Percentiles rank a stretch among this genome's conserved stretches.
Evolutionary conservation across 2,113 vertebrate genomes (phyloP).

Genomic region (Meleagris gallopavo): DNA sequence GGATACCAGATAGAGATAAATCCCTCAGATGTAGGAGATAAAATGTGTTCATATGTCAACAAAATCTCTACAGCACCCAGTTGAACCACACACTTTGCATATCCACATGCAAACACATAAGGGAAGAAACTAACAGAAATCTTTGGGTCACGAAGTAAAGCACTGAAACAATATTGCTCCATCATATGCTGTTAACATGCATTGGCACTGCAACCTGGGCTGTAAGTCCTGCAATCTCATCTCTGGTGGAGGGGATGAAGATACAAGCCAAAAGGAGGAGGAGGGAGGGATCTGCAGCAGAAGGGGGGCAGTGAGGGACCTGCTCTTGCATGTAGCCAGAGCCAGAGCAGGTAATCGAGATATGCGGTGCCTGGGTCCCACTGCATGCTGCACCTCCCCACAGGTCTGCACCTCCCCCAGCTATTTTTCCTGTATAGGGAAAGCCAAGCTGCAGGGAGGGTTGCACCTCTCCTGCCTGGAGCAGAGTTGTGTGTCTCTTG

Average conservation of each 20-base stretch:
- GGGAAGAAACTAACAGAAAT: not conserved
- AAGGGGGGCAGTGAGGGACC: not conserved
- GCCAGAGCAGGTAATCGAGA: no score
- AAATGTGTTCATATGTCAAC: not conserved
- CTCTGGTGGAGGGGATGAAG: not conserved
- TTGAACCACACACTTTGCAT: not conserved
- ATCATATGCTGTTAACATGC: not conserved
- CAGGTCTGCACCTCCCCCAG: not conserved
- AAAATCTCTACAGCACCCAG: not conserved
- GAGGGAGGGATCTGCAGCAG: not conserved
- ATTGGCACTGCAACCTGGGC: not conserved
- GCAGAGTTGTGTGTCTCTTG: not conserved
- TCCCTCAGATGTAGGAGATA: not conserved
- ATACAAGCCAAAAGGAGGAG: not conserved
- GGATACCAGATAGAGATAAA: not conserved
- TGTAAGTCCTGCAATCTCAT: not conserved
- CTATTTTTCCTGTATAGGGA: not conserved
- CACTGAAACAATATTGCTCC: not conserved
- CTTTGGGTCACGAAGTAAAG: not conserved
- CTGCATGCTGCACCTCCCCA: not conserved
- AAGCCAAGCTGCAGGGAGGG: accelerated
- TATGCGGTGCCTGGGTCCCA: not conserved
- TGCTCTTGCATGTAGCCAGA: not conserved
- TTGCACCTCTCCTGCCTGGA: accelerated
- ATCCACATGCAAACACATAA: not conserved